These are phyloP conservation scores for Coptotermes formosanus DNA, from an alignment of 1,140 invertebrate species.

Conservation along the genomic window DNA sequence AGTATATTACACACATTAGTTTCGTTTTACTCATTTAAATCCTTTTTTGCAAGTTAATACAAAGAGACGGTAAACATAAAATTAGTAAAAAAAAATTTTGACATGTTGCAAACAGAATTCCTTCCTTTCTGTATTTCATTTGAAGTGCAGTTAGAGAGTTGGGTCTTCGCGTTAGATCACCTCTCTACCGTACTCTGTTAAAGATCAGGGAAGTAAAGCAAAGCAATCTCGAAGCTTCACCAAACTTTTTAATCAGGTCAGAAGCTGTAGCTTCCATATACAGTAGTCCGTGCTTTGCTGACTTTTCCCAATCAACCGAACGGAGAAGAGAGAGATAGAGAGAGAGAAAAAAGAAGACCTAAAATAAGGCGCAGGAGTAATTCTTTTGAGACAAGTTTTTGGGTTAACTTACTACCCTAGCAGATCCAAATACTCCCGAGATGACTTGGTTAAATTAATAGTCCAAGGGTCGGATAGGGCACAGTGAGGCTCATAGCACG, in stretches of 20 bases:
- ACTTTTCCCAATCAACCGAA: constrained; percentile 20
- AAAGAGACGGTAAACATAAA: too few relatives aligned
- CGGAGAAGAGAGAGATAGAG: not conserved
- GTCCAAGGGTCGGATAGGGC: not conserved
- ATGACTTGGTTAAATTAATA: constrained; percentile 2
- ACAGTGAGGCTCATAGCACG: constrained; percentile 21
- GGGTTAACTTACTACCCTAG: not conserved
- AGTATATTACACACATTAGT: too few relatives aligned
- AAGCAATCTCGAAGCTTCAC: not conserved
- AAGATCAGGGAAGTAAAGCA: not conserved
- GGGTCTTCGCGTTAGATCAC: not conserved
- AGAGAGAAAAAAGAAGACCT: too few relatives aligned
- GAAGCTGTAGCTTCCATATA: not conserved
- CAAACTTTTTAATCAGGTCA: constrained; percentile 17
- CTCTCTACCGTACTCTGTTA: not conserved
- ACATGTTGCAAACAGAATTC: too few relatives aligned
- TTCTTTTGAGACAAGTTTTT: not conserved
- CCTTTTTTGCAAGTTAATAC: too few relatives aligned
- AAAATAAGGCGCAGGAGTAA: not conserved
- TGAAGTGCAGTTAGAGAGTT: not conserved
- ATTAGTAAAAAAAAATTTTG: too few relatives aligned
- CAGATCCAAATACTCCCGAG: not conserved
- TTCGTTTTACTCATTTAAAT: too few relatives aligned
- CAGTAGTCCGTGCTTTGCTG: not conserved
- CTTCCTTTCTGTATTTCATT: too few relatives aligned